Evolutionary conservation across 2,113 vertebrate species (phyloP).

Genomic region (Aleadryas rufinucha): DNA sequence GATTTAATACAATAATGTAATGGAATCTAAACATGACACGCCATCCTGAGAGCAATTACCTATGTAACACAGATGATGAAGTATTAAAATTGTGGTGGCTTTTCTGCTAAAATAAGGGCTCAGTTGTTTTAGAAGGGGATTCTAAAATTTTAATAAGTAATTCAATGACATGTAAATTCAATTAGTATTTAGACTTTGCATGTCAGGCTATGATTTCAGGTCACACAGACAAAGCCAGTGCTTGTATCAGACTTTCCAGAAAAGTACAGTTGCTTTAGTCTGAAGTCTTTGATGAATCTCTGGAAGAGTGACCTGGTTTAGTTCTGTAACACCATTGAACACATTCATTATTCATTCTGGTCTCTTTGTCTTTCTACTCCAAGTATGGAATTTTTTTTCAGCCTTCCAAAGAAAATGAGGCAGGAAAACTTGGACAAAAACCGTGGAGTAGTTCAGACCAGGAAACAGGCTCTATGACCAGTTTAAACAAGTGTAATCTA

Average conservation of each 20-base stretch:
- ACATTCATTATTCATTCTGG: neutral
- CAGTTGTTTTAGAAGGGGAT: neutral
- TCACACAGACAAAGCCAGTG: neutral
- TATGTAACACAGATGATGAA: neutral
- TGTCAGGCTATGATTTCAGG: neutral
- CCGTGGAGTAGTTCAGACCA: neutral
- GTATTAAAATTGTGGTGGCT: neutral
- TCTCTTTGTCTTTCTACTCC: neutral
- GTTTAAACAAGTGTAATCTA: neutral
- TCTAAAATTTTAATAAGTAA: neutral
- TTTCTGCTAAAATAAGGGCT: neutral
- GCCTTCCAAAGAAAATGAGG: neutral
- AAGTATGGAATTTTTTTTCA: neutral
- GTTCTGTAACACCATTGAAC: neutral
- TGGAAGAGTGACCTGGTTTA: neutral
- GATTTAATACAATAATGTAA: neutral
- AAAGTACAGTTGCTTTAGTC: neutral
- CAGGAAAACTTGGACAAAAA: neutral
- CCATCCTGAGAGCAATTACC: neutral
- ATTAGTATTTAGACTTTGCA: neutral
- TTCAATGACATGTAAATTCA: neutral
- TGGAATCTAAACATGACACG: neutral
- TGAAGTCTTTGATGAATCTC: neutral
- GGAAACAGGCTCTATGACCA: neutral
- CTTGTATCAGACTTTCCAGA: neutral